Percentiles rank a stretch among this genome's conserved stretches.
phyloP scores from a whole-genome alignment of 37 sponge, comb jelly and placozoan genomes.

The Petrosia ficiformis region DNA sequence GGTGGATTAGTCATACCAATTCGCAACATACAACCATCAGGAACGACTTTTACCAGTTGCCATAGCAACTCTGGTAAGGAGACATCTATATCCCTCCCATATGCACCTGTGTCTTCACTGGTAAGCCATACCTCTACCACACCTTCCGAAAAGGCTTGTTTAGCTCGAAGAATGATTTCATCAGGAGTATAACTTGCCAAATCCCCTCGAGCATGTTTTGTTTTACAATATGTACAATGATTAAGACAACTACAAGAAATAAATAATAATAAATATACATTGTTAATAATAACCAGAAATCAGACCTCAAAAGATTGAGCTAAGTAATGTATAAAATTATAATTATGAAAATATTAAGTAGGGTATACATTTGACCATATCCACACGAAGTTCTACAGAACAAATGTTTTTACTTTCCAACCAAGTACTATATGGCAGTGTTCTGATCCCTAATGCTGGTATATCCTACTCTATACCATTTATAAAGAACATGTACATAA shows the following conservation, averaged over 20 bases:
- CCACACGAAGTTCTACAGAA: too few relatives aligned
- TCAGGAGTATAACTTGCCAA: slow-evolving; percentile 89
- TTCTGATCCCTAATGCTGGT: too few relatives aligned
- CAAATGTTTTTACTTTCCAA: too few relatives aligned
- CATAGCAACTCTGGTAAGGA: slow-evolving; percentile 89
- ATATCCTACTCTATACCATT: too few relatives aligned
- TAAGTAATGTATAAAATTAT: too few relatives aligned
- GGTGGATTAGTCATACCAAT: slow-evolving; percentile 99
- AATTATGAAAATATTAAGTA: too few relatives aligned
- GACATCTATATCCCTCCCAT: slow-evolving; percentile 91
- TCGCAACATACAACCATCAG: slow-evolving; percentile 89
- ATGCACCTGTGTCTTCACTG: slow-evolving; percentile 94
- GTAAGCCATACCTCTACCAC: slow-evolving; percentile 97
- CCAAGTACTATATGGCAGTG: too few relatives aligned
- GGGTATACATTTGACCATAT: too few relatives aligned
- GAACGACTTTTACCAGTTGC: slow-evolving; percentile 89
- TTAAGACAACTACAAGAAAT: slow-evolving; percentile 77
- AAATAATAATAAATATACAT: neutral
- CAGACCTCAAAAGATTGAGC: too few relatives aligned
- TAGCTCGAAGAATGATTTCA: slow-evolving; percentile 79
- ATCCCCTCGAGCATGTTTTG: slow-evolving; percentile 93
- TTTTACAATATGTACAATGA: slow-evolving; percentile 98
- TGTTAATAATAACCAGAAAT: neutral
- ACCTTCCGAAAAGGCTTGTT: slow-evolving; percentile 87
- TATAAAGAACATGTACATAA: too few relatives aligned